These are phyloP conservation scores for Cossypha dichroa DNA, from an alignment of 2,797 vertebrate genomes.

Conservation along the genomic window DNA sequence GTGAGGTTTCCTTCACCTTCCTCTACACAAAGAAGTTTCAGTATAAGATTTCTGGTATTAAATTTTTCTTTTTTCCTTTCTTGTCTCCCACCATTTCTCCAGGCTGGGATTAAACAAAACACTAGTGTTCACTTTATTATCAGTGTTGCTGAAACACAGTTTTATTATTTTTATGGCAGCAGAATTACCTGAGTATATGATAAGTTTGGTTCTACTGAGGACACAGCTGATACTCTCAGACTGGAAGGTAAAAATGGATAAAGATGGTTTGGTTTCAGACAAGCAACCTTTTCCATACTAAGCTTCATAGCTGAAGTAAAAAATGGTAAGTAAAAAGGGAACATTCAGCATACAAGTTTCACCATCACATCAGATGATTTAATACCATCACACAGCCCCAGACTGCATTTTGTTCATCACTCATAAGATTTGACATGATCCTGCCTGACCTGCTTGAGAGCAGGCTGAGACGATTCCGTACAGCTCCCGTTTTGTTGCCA, in stretches of 20 bases:
- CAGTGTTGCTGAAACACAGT: neutral
- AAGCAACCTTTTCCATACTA: rapidly evolving
- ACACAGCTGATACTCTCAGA: neutral
- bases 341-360: neutral
- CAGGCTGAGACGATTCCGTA: neutral
- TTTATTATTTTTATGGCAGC: neutral
- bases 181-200: neutral
- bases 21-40: neutral
- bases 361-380: neutral
- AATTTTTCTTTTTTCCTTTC: neutral
- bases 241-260: neutral
- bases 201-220: neutral
- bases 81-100: neutral
- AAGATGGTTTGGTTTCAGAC: neutral
- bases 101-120: neutral
- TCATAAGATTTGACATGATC: neutral
- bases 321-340: neutral
- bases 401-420: neutral
- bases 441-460: neutral
- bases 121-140: neutral
- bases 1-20: neutral
- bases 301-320: neutral
- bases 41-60: neutral
- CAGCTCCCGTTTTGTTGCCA: neutral
- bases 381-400: neutral